Conservation (phyloP, 2,113 vertebrate genomes). For the Gadus chalcogrammus region DNA sequence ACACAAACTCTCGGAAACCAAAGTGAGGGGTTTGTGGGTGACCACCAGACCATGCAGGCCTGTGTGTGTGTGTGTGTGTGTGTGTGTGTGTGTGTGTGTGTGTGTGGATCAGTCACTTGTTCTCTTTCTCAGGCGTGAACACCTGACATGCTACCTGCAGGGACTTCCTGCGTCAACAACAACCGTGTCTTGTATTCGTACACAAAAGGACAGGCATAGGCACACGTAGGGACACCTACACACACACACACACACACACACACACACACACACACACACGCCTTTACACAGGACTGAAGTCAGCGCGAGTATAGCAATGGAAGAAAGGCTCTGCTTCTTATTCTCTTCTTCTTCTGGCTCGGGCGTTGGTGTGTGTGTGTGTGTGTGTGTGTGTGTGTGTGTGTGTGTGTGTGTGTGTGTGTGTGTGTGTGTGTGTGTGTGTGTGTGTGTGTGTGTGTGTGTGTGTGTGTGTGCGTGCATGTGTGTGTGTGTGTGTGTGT, state of each 20-base stretch:
- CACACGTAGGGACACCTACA: constrained; percentile 12
- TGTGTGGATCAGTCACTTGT: no score
- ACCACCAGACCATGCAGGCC: constrained; percentile 36
- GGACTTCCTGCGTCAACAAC: no score
- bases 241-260: constrained; percentile 24
- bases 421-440: no score
- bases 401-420: no score
- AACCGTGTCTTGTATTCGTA: no score
- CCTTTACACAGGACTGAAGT: constrained; percentile 66
- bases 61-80: constrained; percentile 7
- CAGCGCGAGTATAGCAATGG: constrained; percentile 67
- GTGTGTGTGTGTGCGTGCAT: constrained; percentile 10
- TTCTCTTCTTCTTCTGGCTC: no score
- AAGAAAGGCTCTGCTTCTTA: constrained; percentile 46
- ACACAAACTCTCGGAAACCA: constrained; percentile 3
- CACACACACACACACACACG: constrained; percentile 11
- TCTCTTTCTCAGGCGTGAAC: no score
- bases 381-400: constrained; percentile 46
- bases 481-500: constrained; percentile 38
- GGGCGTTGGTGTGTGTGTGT: no score
- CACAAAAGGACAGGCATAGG: background rate
- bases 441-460: constrained; percentile 45
- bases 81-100: no score
- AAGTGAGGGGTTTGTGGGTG: constrained; percentile 53
- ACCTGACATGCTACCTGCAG: no score